These are phyloP conservation scores for Odocoileus virginianus DNA, from an alignment of 2,113 vertebrate genomes.

Conservation along the genomic window DNA sequence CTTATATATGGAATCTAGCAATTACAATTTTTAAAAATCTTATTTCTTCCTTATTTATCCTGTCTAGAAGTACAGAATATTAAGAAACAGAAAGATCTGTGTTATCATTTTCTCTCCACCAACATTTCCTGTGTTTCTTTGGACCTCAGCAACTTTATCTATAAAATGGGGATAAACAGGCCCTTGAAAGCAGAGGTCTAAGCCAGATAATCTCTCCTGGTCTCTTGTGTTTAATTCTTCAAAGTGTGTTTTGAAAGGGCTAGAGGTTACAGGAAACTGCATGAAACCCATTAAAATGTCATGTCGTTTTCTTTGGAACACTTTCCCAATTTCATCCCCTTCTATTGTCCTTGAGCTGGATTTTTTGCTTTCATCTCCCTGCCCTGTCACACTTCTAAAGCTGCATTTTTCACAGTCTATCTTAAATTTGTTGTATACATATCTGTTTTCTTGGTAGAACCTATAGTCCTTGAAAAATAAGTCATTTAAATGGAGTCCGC, in stretches of 20 bases:
- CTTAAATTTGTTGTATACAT: not conserved
- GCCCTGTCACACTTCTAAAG: not conserved
- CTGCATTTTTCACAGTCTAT: not conserved
- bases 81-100: not conserved
- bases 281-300: not conserved
- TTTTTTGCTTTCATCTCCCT: not conserved
- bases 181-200: not conserved
- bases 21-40: not conserved
- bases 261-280: not conserved
- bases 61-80: not conserved
- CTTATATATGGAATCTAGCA: not conserved
- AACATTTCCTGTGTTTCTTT: constrained; percentile 33
- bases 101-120: not conserved
- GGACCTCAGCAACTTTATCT: constrained; percentile 19
- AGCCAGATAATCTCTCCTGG: constrained; percentile 39
- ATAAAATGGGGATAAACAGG: constrained; percentile 19
- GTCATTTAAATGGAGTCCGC: not conserved
- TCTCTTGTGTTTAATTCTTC: constrained; percentile 26
- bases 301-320: not conserved
- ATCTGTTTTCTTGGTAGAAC: not conserved
- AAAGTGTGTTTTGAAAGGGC: constrained; percentile 29
- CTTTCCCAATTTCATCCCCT: not conserved
- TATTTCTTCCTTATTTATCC: not conserved
- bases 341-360: not conserved
- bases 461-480: not conserved